These are phyloP conservation scores for Limanda limanda DNA, from an alignment of 2,113 vertebrate genomes.

Conservation along the genomic window DNA sequence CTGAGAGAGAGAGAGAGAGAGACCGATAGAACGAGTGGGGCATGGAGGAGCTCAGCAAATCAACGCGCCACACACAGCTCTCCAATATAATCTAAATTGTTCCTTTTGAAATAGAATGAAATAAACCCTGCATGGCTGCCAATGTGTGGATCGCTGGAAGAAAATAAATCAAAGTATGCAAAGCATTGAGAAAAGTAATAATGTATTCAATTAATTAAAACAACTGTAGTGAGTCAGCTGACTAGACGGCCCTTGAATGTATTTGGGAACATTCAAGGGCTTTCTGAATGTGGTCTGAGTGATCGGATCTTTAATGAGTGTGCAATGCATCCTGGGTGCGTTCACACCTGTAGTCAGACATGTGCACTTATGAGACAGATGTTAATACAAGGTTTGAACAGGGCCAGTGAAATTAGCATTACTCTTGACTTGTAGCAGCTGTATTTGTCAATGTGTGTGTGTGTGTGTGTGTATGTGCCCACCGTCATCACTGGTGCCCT, in stretches of 20 bases:
- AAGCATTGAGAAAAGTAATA: too few species aligned
- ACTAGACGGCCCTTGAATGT: too few species aligned
- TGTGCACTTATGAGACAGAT: background rate
- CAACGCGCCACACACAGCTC: too few species aligned
- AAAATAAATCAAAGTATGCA: too few species aligned
- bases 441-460: background rate
- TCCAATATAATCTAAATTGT: too few species aligned
- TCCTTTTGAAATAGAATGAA: too few species aligned
- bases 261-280: too few species aligned
- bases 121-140: background rate
- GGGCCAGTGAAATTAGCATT: background rate
- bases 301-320: background rate
- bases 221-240: too few species aligned
- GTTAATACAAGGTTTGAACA: background rate
- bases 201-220: too few species aligned
- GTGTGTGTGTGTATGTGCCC: conserved; percentile 39
- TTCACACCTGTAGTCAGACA: background rate
- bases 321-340: background rate
- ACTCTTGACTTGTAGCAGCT: background rate
- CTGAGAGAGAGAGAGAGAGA: too few species aligned
- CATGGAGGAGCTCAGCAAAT: too few species aligned
- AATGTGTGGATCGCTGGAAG: background rate
- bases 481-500: conserved; percentile 91
- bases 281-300: background rate
- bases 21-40: too few species aligned